Conservation (phyloP, 2,888 invertebrate species). For the Polymixis flavicincta region DNA sequence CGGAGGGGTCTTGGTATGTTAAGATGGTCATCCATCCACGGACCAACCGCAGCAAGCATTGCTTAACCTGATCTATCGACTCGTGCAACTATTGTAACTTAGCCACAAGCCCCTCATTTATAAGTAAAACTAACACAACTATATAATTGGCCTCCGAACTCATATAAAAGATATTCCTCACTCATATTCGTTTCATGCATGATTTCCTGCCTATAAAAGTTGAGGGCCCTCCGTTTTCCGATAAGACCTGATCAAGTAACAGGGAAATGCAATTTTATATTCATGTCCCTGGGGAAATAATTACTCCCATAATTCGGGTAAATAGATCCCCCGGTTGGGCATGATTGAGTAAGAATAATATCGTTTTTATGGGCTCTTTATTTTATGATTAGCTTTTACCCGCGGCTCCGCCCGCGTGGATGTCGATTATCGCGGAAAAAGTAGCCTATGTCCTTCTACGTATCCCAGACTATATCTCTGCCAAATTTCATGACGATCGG, state of each 20-base stretch:
- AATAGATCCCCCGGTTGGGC: conserved; percentile 18
- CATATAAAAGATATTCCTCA: conserved; percentile 31
- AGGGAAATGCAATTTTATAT: conserved; percentile 61
- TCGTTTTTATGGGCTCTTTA: background rate
- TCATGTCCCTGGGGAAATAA: conserved; percentile 59
- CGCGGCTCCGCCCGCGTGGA: too few relatives aligned
- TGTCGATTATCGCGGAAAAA: too few relatives aligned
- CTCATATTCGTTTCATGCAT: conserved; percentile 48
- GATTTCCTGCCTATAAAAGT: conserved; percentile 44
- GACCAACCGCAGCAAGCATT: too few relatives aligned
- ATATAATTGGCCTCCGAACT: conserved; percentile 17
- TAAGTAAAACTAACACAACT: background rate
- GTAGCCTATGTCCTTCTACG: too few relatives aligned
- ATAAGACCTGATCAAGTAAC: conserved; percentile 54
- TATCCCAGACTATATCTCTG: too few relatives aligned
- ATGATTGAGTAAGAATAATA: conserved; percentile 19
- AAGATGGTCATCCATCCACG: too few relatives aligned
- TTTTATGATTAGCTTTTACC: too few relatives aligned
- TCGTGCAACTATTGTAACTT: too few relatives aligned
- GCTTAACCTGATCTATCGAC: too few relatives aligned
- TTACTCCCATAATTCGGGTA: conserved; percentile 52
- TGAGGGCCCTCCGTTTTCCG: conserved; percentile 39
- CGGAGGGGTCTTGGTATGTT: too few relatives aligned
- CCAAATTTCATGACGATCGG: too few relatives aligned
- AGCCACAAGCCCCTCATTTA: too few relatives aligned